Conservation (phyloP, 1,140 invertebrate genomes). For the Babylonia areolata region DNA sequence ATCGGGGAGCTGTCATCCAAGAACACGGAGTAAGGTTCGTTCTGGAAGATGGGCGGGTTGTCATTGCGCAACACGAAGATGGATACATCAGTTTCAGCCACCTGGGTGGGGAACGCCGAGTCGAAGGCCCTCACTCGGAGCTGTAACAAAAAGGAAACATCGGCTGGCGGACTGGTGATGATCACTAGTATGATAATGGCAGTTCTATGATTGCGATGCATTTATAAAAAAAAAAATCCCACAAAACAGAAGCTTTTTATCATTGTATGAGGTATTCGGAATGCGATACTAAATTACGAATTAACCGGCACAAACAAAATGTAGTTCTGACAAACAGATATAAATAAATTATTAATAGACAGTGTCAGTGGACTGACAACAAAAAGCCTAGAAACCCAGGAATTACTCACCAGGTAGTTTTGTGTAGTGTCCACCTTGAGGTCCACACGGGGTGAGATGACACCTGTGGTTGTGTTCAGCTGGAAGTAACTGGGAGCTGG, state of each 20-base stretch:
- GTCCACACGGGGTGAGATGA: constrained; percentile 83
- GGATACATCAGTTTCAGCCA: constrained; percentile 52
- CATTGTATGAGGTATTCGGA: too few relatives aligned
- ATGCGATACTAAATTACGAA: too few relatives aligned
- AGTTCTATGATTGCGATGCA: too few relatives aligned
- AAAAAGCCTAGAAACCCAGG: too few relatives aligned
- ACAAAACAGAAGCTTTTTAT: too few relatives aligned
- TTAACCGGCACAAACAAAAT: too few relatives aligned
- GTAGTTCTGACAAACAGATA: too few relatives aligned
- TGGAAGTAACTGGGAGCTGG: constrained; percentile 50
- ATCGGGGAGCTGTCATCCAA: constrained; percentile 47
- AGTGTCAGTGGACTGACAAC: too few relatives aligned
- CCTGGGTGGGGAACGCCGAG: constrained; percentile 40
- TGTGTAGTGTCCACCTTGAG: constrained; percentile 82
- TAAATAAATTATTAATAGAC: too few relatives aligned
- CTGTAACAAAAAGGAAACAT: constrained; percentile 41
- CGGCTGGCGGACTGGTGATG: too few relatives aligned
- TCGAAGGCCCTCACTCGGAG: constrained; percentile 58
- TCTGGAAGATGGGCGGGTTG: constrained; percentile 85
- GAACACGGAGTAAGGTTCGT: constrained; percentile 49
- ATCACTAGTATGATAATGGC: too few relatives aligned
- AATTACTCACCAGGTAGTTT: constrained; percentile 30
- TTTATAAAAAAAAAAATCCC: too few relatives aligned
- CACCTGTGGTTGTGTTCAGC: constrained; percentile 48
- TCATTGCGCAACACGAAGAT: constrained; percentile 73